These are phyloP conservation scores for Bellardia bayeri DNA, from an alignment of 2,888 invertebrate species.

Conservation along the genomic window DNA sequence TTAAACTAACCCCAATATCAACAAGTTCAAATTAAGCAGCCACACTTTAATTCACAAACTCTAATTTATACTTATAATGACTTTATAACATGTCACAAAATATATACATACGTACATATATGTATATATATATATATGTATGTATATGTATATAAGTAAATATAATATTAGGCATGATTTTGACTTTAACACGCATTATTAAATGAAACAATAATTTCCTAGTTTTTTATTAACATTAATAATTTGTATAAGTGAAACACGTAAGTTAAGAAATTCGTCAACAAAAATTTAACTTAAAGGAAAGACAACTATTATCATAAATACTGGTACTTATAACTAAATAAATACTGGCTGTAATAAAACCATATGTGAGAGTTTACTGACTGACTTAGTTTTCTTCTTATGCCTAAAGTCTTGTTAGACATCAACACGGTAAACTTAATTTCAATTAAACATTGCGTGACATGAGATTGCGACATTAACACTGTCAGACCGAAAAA, in stretches of 20 bases:
- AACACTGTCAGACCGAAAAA: conserved; percentile 36
- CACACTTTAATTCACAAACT: not conserved
- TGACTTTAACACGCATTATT: conserved; percentile 67
- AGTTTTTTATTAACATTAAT: conserved; percentile 12
- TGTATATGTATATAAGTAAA: too few relatives aligned
- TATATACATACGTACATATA: not conserved
- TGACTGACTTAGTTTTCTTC: conserved; percentile 43
- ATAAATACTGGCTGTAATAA: conserved; percentile 20
- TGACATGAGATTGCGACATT: conserved; percentile 66
- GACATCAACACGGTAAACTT: conserved; percentile 64
- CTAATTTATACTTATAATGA: conserved; percentile 34
- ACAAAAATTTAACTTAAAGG: conserved; percentile 31
- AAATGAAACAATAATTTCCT: conserved; percentile 55
- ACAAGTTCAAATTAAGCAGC: conserved; percentile 36
- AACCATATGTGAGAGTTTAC: conserved; percentile 36
- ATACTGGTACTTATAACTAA: not conserved
- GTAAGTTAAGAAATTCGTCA: conserved; percentile 39
- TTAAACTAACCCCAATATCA: conserved; percentile 30
- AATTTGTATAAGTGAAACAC: conserved; percentile 5
- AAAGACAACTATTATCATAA: conserved; percentile 20
- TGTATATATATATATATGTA: not conserved
- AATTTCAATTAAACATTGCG: conserved; percentile 72
- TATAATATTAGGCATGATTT: conserved; percentile 44
- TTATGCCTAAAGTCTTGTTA: conserved; percentile 42
- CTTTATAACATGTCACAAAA: conserved; percentile 65